Evolutionary conservation across 2,888 invertebrate species (phyloP), one percentile per base, ranked within the genome.

Genomic region (Tachina fera): DNA sequence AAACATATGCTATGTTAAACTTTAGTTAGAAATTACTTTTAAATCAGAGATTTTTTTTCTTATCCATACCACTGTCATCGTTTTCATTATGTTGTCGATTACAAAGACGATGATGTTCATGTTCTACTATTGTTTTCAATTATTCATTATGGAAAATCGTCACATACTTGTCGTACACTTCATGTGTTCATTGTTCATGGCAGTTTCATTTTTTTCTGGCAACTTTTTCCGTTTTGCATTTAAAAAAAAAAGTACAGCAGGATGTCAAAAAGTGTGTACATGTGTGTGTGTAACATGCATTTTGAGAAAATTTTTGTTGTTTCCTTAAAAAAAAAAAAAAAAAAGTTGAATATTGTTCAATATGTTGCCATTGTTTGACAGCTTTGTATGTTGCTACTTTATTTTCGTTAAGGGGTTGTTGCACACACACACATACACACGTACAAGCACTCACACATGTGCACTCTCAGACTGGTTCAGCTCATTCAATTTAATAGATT

Each of bases 121-220:
- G 84, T 77, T 77, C 71, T 65, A 79, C 87, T 87, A 87, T 88
- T 88, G 88, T 88, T 86, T 86, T 88, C 88, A 88, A 88, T 88
- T 87, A 88, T 88, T 88, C 88, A 88, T 88, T 88, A 87, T 84
- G 83, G 87, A 87, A 87, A 88, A 87, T 88, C 87, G 87, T 87
- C 88, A 87, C 87, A 86, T 87, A 80, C 86, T 86, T 86, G 84
- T 86, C 83, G 84, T 84, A 80, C 81, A 86, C 84, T 86, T 86
- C 84, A 84, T 84, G 81, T 84, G 83, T 81, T 86, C 84, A 86
- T 86, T 84, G 80, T 81, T 75, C 81, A 75, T 61, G 61, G 81
- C 77, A 65, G 72, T 81, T 86, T 83, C 79, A 70, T 74, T 71
- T 68, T 83, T 39, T 22, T 19, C 19, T 39, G 4, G n/a, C 49